Percentiles rank a stretch among this genome's conserved stretches.
Evolutionary conservation across 2,113 vertebrate species (phyloP).

Genomic region (Tautogolabrus adspersus): DNA sequence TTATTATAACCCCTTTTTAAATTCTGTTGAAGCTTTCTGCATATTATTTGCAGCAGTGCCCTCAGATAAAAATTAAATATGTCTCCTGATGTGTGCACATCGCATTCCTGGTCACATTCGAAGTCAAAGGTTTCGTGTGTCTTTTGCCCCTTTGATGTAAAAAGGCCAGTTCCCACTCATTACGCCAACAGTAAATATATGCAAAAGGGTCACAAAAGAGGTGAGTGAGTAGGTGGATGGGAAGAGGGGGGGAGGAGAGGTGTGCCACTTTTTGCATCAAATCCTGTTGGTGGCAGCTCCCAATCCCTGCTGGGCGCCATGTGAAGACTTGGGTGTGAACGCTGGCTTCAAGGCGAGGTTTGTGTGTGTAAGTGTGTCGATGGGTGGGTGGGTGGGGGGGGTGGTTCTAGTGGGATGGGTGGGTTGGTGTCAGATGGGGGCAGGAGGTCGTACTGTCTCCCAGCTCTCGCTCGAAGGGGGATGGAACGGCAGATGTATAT

Average conservation of each 20-base stretch:
- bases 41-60: too few species aligned
- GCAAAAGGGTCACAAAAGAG: slow-evolving; percentile 56
- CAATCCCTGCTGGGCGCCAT: slow-evolving; percentile 90
- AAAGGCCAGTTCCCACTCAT: slow-evolving; percentile 21
- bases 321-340: slow-evolving; percentile 97
- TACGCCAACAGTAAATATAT: slow-evolving; percentile 39
- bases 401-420: slow-evolving; percentile 49
- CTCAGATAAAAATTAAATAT: background rate
- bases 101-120: background rate
- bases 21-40: too few species aligned
- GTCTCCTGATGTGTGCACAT: background rate
- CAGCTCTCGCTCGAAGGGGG: slow-evolving; percentile 85
- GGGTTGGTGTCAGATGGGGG: slow-evolving; percentile 87
- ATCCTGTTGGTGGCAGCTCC: slow-evolving; percentile 90
- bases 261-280: slow-evolving; percentile 82
- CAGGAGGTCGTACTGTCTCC: slow-evolving; percentile 96
- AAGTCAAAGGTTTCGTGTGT: background rate
- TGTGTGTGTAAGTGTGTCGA: slow-evolving; percentile 47
- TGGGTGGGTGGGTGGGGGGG: slow-evolving; percentile 45
- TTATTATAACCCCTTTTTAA: too few species aligned
- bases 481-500: slow-evolving; percentile 89
- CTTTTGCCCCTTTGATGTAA: background rate
- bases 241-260: slow-evolving; percentile 45
- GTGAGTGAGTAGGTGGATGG: slow-evolving; percentile 57
- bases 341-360: slow-evolving; percentile 84